These are phyloP conservation scores for Novumbra hubbsi DNA, from an alignment of 2,797 vertebrate species.

Conservation along the genomic window DNA sequence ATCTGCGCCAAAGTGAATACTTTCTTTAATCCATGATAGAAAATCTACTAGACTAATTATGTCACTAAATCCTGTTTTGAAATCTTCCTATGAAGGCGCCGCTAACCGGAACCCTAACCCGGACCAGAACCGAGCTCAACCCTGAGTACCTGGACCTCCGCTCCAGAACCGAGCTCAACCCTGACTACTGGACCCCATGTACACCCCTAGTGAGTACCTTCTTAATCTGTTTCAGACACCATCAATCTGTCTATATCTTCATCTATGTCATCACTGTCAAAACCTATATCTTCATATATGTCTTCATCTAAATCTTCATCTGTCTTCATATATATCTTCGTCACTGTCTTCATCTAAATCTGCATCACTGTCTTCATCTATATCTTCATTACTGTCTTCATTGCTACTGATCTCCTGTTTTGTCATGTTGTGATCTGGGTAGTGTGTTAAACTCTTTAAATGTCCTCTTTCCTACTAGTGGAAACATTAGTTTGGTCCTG, in stretches of 20 bases:
- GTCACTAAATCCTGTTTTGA: conserved; percentile 55
- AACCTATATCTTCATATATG: no score
- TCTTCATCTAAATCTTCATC: no score
- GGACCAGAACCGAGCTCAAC: conserved; percentile 81
- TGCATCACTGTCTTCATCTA: no score
- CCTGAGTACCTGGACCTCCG: conserved; percentile 84
- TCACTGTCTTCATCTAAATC: no score
- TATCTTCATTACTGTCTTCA: no score
- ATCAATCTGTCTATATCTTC: background rate
- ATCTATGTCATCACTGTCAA: no score
- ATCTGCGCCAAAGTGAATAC: no score
- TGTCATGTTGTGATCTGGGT: background rate
- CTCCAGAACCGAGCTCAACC: conserved; percentile 79
- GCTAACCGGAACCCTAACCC: conserved; percentile 81
- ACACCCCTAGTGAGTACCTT: conserved; percentile 83
- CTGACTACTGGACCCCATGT: conserved; percentile 84
- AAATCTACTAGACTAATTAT: conserved; percentile 18
- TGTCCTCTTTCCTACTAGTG: conserved; percentile 44
- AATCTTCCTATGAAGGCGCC: conserved; percentile 73
- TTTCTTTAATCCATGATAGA: conserved; percentile 2
- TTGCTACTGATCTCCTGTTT: background rate
- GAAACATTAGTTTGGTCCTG: conserved; percentile 48
- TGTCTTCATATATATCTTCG: no score
- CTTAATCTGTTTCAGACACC: background rate
- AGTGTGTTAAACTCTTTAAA: conserved; percentile 27